phyloP scores from a whole-genome alignment of 2,888 invertebrate species.

The Thymelicus acteon region DNA sequence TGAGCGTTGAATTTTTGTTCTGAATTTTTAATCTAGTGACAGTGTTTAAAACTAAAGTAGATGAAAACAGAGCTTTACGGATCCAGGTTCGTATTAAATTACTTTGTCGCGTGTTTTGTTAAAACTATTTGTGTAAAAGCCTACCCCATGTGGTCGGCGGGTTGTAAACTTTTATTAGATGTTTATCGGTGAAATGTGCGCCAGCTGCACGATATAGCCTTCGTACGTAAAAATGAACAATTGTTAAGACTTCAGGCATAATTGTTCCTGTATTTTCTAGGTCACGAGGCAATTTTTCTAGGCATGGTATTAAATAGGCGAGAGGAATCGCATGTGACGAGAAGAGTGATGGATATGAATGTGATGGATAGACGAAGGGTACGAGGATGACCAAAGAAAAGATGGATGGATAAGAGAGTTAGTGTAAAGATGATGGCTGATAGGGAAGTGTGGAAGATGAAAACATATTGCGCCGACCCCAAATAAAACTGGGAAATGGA shows the following conservation, averaged over 20 bases:
- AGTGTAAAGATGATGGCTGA: no score
- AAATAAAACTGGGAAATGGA: no score
- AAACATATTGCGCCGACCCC: no score
- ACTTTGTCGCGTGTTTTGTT: constrained; percentile 67
- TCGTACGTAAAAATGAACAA: constrained; percentile 24
- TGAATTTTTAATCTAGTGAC: constrained; percentile 61
- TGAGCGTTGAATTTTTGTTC: constrained; percentile 49
- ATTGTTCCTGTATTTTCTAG: constrained; percentile 31
- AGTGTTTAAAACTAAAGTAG: constrained; percentile 45
- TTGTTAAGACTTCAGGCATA: constrained; percentile 24
- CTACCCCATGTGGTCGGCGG: constrained; percentile 46
- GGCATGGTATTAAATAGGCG: constrained; percentile 16
- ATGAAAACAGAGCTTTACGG: constrained; percentile 47
- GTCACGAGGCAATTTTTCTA: constrained; percentile 21
- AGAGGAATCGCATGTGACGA: no score
- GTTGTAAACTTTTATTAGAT: constrained; percentile 30
- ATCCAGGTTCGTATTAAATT: constrained; percentile 73
- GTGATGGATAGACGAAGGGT: no score
- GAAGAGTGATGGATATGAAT: no score
- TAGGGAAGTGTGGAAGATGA: no score
- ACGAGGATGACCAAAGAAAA: no score
- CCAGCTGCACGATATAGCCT: constrained; percentile 18
- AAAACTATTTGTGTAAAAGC: constrained; percentile 54
- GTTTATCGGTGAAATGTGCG: constrained; percentile 26
- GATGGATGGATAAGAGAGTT: no score